Conservation (phyloP, 2,797 vertebrate species). For the Passerculus sandwichensis region DNA sequence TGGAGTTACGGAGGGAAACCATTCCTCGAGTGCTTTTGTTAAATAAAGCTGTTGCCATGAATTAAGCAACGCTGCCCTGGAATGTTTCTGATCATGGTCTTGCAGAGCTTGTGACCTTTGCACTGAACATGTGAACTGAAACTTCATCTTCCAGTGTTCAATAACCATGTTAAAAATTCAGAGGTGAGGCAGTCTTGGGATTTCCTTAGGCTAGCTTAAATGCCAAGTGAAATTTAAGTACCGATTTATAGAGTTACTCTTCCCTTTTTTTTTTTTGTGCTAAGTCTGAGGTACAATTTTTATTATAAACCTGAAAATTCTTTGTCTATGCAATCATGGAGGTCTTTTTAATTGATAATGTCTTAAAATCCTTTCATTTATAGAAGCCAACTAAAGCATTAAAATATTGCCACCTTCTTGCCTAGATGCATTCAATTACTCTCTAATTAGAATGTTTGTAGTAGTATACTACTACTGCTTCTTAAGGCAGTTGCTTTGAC, state of each 20-base stretch:
- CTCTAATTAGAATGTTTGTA: not conserved
- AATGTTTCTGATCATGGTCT: slow-evolving; percentile 71
- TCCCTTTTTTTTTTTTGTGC: not conserved
- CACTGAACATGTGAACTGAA: slow-evolving; percentile 67
- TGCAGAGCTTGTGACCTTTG: slow-evolving; percentile 69
- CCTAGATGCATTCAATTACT: not conserved
- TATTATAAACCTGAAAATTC: not conserved
- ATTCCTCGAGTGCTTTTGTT: slow-evolving; percentile 60
- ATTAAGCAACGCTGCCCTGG: slow-evolving; percentile 68
- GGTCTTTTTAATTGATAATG: no score
- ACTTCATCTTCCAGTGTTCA: slow-evolving; percentile 66
- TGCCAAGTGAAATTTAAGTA: slow-evolving; percentile 47
- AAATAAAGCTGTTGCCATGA: slow-evolving; percentile 66
- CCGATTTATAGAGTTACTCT: not conserved
- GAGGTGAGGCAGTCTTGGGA: slow-evolving; percentile 56
- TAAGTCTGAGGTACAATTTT: not conserved
- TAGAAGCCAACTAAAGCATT: not conserved
- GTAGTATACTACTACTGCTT: not conserved
- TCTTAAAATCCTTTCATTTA: not conserved
- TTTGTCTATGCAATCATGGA: no score
- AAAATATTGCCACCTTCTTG: not conserved
- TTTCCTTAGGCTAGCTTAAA: slow-evolving; percentile 66
- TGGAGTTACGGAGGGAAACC: slow-evolving; percentile 60
- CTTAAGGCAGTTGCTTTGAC: not conserved
- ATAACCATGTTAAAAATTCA: slow-evolving; percentile 60